Base-by-base conservation (phyloP, 2,797 vertebrate genomes). In the Arnoldichthys spilopterus region DNA sequence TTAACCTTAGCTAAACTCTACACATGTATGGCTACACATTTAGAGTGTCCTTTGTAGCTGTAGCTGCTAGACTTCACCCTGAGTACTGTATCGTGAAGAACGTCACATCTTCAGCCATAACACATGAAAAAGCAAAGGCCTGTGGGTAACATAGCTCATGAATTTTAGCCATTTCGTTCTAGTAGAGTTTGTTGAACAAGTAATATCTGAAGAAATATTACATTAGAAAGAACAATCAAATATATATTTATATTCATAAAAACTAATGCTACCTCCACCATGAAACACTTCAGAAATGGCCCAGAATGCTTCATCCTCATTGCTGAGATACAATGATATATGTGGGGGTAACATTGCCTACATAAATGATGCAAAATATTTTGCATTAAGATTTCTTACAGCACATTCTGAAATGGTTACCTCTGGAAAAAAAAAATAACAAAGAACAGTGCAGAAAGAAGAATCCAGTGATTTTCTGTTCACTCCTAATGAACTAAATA, bases 211-310 rank as follows among this genome's bases (percentile, higher is more conserved):
- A 66, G 53, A 40, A 71, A 62, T 53, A 40, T 34, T 18, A 77
- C 40, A 69, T 49, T 24, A 47, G 26, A 51, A 28, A 45, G 28
- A 56, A 34, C 37, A 30, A 74, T 66, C 59, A 51, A 26, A 67
- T 49, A 47, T 62, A 47, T 51, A 20, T 58, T 67, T 69, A 28
- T 47, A 40, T 16, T 63, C 18, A 59, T 26, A 37, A 62, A 58
- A 67, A 45, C 54, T 54, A 53, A 53, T 37, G 5, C 32, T 43
- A 70, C 47, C 67, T 70, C 47, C 45, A 70, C 47, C 67, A 70
- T 70, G 4, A 47, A 45, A 43, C 63, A 66, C 32, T 37, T 40
- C 63, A 43, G 63, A 51, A 49, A 70, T 51, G 67, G 6, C 6
- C 22, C 18, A 12, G 45, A 30, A n/a, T 15, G 20, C 45, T 11